These are phyloP conservation scores for Malacoctenus gilli DNA, from an alignment of 2,797 vertebrate species.

Conservation along the genomic window DNA sequence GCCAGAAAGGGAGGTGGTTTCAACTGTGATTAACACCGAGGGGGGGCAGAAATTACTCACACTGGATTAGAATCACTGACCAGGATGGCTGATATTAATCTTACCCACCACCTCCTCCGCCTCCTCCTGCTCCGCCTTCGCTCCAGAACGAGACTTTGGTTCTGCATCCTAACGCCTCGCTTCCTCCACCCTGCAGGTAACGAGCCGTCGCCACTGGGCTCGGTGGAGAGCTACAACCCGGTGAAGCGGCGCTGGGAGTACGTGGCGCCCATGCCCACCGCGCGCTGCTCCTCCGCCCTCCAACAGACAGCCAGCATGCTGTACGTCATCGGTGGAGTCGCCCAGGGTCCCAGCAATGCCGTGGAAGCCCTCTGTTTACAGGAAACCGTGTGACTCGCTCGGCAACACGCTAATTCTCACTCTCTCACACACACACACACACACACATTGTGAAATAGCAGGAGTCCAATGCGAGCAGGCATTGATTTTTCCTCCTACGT, in stretches of 20 bases:
- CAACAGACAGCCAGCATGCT: constrained; percentile 84
- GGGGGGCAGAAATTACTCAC: no score
- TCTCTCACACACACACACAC: not conserved
- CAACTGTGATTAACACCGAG: no score
- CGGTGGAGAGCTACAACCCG: constrained; percentile 92
- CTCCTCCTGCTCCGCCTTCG: not conserved
- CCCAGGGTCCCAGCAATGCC: constrained; percentile 92
- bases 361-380: constrained; percentile 91
- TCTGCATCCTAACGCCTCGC: not conserved
- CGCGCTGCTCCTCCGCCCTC: constrained; percentile 92
- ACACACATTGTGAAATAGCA: not conserved
- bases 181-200: constrained; percentile 82
- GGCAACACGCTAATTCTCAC: not conserved
- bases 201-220: constrained; percentile 89
- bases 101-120: no score
- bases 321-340: constrained; percentile 92
- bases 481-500: constrained; percentile 32
- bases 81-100: not conserved
- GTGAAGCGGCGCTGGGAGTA: constrained; percentile 90
- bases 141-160: not conserved
- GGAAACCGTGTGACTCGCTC: constrained; percentile 85
- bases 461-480: constrained; percentile 17
- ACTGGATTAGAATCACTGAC: not conserved
- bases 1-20: no score
- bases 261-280: constrained; percentile 88